A percentile compares a stretch with the other conserved stretches of the same genome.
Conservation (phyloP, 2,113 vertebrate genomes). For the Seriola quinqueradiata region DNA sequence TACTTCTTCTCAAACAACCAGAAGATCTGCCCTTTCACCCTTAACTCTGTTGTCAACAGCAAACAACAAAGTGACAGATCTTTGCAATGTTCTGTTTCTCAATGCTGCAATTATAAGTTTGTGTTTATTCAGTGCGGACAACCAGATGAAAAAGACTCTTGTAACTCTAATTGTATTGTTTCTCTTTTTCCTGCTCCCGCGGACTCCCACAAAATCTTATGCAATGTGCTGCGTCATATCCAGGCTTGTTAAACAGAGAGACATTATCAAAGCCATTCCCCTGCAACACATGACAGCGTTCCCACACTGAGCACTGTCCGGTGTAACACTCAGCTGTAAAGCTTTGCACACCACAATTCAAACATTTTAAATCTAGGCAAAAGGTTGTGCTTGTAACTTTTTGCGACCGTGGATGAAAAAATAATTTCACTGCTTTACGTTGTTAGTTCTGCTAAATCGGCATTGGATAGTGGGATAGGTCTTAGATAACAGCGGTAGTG, state of each 20-base stretch:
- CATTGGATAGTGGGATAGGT: conserved; percentile 12
- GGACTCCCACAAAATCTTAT: conserved; percentile 17
- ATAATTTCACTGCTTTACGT: background rate
- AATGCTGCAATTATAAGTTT: conserved; percentile 7
- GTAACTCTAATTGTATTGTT: conserved; percentile 6
- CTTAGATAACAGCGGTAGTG: conserved; percentile 33
- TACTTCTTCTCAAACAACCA: background rate
- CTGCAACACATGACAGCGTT: conserved; percentile 26
- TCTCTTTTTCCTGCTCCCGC: conserved; percentile 10
- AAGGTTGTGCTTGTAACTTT: background rate
- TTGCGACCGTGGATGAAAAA: background rate
- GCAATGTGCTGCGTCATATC: conserved; percentile 36
- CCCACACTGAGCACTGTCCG: conserved; percentile 9
- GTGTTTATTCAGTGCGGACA: conserved; percentile 4
- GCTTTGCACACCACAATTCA: background rate
- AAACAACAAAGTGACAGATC: conserved; percentile 25
- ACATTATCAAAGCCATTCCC: conserved; percentile 38
- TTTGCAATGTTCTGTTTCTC: conserved; percentile 15
- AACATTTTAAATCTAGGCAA: background rate
- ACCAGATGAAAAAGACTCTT: background rate
- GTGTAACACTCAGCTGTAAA: conserved; percentile 13
- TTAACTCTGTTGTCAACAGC: conserved; percentile 15
- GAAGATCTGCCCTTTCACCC: conserved; percentile 28
- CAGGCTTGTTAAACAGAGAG: conserved; percentile 29
- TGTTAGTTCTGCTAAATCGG: conserved; percentile 1